Percentiles rank a stretch among this genome's conserved stretches.
phyloP scores from a whole-genome alignment of 2,113 vertebrate genomes.

The Corydoras sp. region DNA sequence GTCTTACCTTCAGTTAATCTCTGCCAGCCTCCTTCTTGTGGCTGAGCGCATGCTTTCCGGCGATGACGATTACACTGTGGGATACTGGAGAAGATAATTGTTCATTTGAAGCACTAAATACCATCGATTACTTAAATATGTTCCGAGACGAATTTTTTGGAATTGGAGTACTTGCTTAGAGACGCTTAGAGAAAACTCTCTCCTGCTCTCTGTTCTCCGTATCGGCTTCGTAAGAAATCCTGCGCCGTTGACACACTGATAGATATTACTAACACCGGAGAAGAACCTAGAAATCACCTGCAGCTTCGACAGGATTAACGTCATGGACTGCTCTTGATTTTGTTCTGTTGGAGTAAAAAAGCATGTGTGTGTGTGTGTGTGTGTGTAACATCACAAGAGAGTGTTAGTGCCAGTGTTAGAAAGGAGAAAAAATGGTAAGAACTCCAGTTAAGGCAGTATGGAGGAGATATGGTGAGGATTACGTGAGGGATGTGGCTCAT shows the following conservation, averaged over 20 bases:
- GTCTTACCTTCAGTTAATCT: too few species aligned
- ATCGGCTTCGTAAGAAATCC: conserved; percentile 2
- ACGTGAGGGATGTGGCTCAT: neutral
- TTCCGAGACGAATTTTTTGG: too few species aligned
- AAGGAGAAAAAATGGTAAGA: neutral
- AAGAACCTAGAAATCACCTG: conserved; percentile 21
- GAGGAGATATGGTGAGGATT: conserved; percentile 21
- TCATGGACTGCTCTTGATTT: conserved; percentile 11
- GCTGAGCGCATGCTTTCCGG: too few species aligned
- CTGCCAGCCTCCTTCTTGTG: too few species aligned
- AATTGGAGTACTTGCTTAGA: too few species aligned
- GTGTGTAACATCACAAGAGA: neutral
- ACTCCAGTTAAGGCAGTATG: conserved; percentile 9
- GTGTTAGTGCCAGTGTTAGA: neutral
- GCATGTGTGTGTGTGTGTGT: neutral
- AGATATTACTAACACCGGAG: conserved; percentile 16
- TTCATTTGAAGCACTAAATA: too few species aligned
- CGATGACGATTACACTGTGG: too few species aligned
- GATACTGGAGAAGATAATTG: too few species aligned
- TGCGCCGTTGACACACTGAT: conserved; percentile 16
- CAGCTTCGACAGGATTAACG: conserved; percentile 28
- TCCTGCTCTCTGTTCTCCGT: neutral
- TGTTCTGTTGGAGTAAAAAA: conserved; percentile 12
- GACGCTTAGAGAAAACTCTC: too few species aligned
- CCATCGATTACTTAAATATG: too few species aligned